Evolutionary conservation across 2,888 invertebrate species (phyloP).

Genomic region (Cenopis cana): DNA sequence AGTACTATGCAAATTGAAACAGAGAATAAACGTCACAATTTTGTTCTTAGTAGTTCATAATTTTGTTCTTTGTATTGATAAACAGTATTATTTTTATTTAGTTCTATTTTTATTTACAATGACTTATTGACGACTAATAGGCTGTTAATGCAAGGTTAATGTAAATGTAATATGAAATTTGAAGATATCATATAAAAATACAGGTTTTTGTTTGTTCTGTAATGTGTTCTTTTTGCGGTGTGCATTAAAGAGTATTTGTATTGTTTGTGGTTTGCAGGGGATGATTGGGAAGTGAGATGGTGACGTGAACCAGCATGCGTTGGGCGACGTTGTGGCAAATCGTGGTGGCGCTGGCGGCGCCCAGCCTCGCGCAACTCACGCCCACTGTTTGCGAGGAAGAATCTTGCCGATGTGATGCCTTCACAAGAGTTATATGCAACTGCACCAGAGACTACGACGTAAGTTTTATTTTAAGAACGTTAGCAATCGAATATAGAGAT

Average conservation of each 20-base stretch:
- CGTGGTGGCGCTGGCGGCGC: conserved; percentile 60
- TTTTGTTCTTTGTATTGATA: too few relatives aligned
- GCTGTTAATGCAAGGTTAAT: too few relatives aligned
- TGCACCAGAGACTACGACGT: conserved; percentile 81
- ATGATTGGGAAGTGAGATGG: conserved; percentile 66
- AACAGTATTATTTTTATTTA: background rate
- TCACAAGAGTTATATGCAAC: conserved; percentile 84
- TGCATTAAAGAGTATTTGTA: too few relatives aligned
- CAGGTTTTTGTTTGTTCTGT: too few relatives aligned
- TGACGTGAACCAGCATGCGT: conserved; percentile 76
- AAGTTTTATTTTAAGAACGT: conserved; percentile 40
- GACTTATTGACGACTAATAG: background rate
- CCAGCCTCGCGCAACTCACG: conserved; percentile 61
- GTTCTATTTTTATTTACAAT: background rate
- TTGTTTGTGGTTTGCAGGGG: conserved; percentile 57
- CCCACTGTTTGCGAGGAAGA: conserved; percentile 82
- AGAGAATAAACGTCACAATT: background rate
- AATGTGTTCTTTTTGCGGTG: too few relatives aligned
- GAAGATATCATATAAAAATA: background rate
- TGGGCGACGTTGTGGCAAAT: conserved; percentile 70
- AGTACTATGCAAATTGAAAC: background rate
- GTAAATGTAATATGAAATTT: background rate
- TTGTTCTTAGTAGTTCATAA: too few relatives aligned
- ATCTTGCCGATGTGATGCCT: conserved; percentile 84
- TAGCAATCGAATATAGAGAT: too few relatives aligned